A percentile compares a stretch with the other conserved stretches of the same genome.
Evolutionary conservation across 1,140 invertebrate species (phyloP).

Genomic region (Scaptomyza pallida): DNA sequence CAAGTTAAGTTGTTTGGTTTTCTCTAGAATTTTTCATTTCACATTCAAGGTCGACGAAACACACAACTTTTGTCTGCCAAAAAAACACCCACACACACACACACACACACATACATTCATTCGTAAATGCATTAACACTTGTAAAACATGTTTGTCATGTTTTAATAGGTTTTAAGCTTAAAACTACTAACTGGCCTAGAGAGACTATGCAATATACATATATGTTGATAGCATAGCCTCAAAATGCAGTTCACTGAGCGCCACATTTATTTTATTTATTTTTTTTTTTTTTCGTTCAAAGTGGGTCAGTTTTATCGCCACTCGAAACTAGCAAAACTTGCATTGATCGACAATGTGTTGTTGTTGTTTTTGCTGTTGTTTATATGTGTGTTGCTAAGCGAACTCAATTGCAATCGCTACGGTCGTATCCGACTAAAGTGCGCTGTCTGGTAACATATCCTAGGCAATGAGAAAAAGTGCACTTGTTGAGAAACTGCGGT

Average conservation of each 20-base stretch:
- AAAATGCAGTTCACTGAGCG: constrained; percentile 12
- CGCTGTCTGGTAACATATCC: not conserved
- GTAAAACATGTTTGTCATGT: constrained; percentile 14
- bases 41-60: constrained; percentile 65
- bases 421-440: constrained; percentile 4
- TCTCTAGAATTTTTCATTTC: constrained; percentile 60
- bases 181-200: constrained; percentile 43
- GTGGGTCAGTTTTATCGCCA: constrained; percentile 76
- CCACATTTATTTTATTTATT: constrained; percentile 23
- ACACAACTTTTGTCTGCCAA: constrained; percentile 33
- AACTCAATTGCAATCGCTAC: constrained; percentile 55
- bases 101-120: not conserved
- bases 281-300: constrained; percentile 29
- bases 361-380: too few species aligned
- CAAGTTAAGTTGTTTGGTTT: constrained; percentile 22
- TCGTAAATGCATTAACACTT: too few species aligned
- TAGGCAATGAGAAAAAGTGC: not conserved
- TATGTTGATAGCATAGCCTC: constrained; percentile 26
- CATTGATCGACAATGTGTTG: constrained; percentile 33
- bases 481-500: not conserved
- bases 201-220: constrained; percentile 22
- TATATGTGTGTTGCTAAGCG: constrained; percentile 60
- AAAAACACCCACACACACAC: constrained; percentile 11
- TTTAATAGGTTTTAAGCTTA: not conserved
- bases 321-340: constrained; percentile 25